Percentiles rank a stretch among this genome's conserved stretches.
phyloP scores from a whole-genome alignment of 2,888 invertebrate genomes.

The Orgyia antiqua region DNA sequence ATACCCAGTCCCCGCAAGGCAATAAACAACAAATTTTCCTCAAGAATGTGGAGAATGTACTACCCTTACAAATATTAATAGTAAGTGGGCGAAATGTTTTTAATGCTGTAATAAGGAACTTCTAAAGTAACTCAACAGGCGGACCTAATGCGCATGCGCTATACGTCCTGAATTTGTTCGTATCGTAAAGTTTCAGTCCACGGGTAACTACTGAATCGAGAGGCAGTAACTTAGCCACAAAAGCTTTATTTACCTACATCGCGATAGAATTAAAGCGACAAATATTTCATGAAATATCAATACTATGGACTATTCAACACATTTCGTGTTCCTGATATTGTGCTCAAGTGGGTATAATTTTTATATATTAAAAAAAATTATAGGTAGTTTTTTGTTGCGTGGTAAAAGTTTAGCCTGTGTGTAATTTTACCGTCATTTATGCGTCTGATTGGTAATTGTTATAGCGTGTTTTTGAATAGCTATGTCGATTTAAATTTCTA shows the following conservation, averaged over 20 bases:
- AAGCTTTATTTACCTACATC: constrained; percentile 4
- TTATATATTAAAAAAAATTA: constrained; percentile 24
- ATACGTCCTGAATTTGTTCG: constrained; percentile 17
- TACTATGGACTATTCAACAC: constrained; percentile 51
- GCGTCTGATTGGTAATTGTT: constrained; percentile 34
- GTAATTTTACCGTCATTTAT: constrained; percentile 51
- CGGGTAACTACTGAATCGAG: constrained; percentile 21
- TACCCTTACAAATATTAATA: constrained; percentile 11
- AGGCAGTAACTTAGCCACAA: constrained; percentile 21
- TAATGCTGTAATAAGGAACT: constrained; percentile 20
- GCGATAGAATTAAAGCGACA: constrained; percentile 18
- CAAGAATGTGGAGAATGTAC: constrained; percentile 4
- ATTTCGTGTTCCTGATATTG: constrained; percentile 54
- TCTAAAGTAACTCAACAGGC: constrained; percentile 41
- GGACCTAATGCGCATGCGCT: constrained; percentile 40
- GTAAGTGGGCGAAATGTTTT: constrained; percentile 14
- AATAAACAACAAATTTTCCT: constrained; percentile 4
- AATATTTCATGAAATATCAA: constrained; percentile 15
- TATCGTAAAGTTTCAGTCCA: constrained; percentile 38
- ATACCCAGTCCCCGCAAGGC: not conserved
- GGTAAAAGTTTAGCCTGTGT: constrained; percentile 41
- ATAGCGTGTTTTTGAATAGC: constrained; percentile 25
- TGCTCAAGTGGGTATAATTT: constrained; percentile 57
- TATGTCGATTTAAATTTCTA: constrained; percentile 22
- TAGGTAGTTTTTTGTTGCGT: constrained; percentile 37